These are phyloP conservation scores for Nesoenas mayeri DNA, from an alignment of 2,113 vertebrate genomes.

Conservation along the genomic window DNA sequence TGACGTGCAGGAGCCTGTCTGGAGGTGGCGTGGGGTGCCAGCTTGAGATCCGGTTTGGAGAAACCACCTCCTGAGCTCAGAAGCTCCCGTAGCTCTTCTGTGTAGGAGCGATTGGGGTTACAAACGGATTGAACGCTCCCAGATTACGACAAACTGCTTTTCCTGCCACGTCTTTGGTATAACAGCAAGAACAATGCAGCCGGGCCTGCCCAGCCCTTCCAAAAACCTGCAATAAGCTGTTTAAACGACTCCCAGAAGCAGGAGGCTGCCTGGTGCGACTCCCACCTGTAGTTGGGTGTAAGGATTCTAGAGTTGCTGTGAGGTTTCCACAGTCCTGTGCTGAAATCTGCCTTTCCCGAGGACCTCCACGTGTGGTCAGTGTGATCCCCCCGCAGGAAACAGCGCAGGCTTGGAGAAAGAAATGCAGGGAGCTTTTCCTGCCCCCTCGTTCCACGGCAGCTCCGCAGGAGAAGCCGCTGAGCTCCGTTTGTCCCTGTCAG, in stretches of 20 bases:
- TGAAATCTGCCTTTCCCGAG: neutral
- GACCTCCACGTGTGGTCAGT: fast-evolving
- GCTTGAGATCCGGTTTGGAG: neutral
- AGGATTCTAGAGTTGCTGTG: neutral
- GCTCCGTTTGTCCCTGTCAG: neutral
- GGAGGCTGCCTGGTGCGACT: neutral
- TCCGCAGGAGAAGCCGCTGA: neutral
- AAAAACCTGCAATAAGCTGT: neutral
- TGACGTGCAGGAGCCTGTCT: neutral
- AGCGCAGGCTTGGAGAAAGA: neutral
- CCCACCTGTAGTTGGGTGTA: too few species aligned
- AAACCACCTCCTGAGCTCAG: neutral
- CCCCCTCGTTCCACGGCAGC: neutral
- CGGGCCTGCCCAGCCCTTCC: neutral
- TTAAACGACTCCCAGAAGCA: neutral
- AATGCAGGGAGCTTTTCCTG: neutral
- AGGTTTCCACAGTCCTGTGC: neutral
- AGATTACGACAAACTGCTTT: neutral
- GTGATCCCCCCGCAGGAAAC: neutral
- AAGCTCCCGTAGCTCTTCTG: neutral
- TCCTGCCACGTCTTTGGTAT: fast-evolving
- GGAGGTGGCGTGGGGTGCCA: neutral
- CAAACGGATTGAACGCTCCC: neutral
- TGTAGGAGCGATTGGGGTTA: neutral
- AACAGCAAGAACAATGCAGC: neutral